Evolutionary conservation across 2,888 invertebrate genomes (phyloP), one percentile per base, ranked within the genome.

Genomic region (Dynastes tityus): DNA sequence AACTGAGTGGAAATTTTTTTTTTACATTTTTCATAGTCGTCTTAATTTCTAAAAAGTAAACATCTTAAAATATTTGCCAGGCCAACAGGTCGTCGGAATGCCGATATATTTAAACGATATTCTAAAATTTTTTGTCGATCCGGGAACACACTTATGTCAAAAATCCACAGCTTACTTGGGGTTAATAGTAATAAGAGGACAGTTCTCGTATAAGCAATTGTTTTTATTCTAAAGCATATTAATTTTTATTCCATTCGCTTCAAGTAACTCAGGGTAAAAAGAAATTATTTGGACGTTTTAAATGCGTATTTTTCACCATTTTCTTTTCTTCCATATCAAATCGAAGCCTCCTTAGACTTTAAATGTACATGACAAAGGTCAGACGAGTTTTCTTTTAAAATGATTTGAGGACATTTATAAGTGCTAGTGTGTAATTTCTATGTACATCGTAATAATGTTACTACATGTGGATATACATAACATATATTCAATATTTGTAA

Each of bases 401-500:
- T 11, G 45, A 74, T 27, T 49, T 45, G n/a, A 40, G 58, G 45
- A 74, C 73, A 49, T 61, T 61, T 74, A 49, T 74, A 74, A 45
- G 32, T 73, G 29, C 27, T 70, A 40, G 40, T 27, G 63, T 74
- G 70, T 71, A 74, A 68, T 61, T 58, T 67, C 53, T 65, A 40
- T 58, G 45, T 67, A 32, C 16, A 77, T 77, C 53, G 32, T 32
- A 32, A 40, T 67, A 55, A 68, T 77, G 67, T 76, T 58, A 45
- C 45, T 45, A 68, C 70, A 77, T 53, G 37, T 73, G 45, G 40
- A 73, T 68, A 45, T 45, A 68, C 65, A 37, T 65, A 32, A 32
- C 32, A 67, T 74, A 78, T 64, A 65, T 78, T 22, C 55, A 73
- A 64, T 71, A 78, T 74, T 78, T 78, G 78, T 78, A 78, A 73